These are phyloP conservation scores for Apeira syringaria DNA, from an alignment of 2,888 invertebrate genomes.

Conservation along the genomic window DNA sequence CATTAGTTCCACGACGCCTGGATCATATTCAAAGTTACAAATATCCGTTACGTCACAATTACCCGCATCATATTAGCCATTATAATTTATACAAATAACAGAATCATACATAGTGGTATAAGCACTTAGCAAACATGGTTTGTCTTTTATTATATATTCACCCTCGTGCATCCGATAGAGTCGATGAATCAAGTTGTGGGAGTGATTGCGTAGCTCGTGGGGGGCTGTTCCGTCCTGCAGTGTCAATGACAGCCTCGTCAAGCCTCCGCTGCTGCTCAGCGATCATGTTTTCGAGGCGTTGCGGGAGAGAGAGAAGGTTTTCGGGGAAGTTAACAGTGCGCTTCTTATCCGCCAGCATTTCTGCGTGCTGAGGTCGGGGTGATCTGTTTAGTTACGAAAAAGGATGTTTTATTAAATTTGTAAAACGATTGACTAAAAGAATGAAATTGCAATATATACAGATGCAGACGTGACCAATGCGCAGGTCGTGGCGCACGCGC, in stretches of 20 bases:
- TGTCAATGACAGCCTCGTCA: conserved; percentile 56
- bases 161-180: conserved; percentile 36
- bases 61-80: too few species aligned
- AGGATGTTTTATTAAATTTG: too few species aligned
- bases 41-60: too few species aligned
- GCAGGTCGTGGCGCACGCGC: too few species aligned
- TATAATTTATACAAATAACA: too few species aligned
- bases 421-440: too few species aligned
- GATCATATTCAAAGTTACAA: too few species aligned
- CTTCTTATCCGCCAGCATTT: conserved; percentile 54
- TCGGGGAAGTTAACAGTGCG: conserved; percentile 64
- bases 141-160: too few species aligned
- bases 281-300: conserved; percentile 57
- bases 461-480: too few species aligned
- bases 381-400: conserved; percentile 41
- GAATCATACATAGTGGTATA: too few species aligned
- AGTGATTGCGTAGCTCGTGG: conserved; percentile 57
- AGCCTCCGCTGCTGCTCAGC: conserved; percentile 57
- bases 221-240: conserved; percentile 48
- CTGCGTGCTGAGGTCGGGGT: conserved; percentile 39
- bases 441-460: too few species aligned
- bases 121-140: too few species aligned
- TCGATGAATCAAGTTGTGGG: conserved; percentile 54
- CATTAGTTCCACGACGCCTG: conserved; percentile 63
- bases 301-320: conserved; percentile 58